These are phyloP conservation scores for Cyclopterus lumpus DNA, from an alignment of 2,797 vertebrate genomes.

Conservation along the genomic window DNA sequence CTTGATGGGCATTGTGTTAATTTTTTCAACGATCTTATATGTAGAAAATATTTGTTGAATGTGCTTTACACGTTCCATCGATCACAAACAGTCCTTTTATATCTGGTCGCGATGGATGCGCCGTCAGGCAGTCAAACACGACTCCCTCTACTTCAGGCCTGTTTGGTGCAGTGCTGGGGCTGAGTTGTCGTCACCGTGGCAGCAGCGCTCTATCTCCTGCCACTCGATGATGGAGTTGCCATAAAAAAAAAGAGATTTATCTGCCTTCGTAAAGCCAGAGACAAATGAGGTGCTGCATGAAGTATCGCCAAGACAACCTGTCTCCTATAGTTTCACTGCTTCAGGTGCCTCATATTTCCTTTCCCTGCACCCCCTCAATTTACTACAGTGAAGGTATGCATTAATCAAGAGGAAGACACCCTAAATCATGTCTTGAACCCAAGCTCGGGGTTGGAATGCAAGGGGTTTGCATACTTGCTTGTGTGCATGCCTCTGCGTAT, in stretches of 20 bases:
- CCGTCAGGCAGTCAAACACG: conserved; percentile 67
- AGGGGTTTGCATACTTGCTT: conserved; percentile 52
- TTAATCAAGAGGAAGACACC: conserved; percentile 72
- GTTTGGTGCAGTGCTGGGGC: conserved; percentile 64
- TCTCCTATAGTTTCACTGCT: conserved; percentile 65
- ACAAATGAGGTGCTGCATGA: conserved; percentile 72
- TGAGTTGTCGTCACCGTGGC: conserved; percentile 66
- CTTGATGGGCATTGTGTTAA: background rate
- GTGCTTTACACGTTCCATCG: conserved; percentile 54
- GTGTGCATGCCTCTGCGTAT: conserved; percentile 44
- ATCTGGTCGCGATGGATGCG: conserved; percentile 69
- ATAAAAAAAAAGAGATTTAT: conserved; percentile 80
- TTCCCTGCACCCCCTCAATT: conserved; percentile 59
- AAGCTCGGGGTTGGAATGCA: conserved; percentile 74
- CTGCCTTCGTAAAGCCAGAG: conserved; percentile 74
- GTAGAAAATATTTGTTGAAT: conserved; percentile 26
- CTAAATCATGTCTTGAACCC: conserved; percentile 71
- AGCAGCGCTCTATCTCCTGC: conserved; percentile 73
- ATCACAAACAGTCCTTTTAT: conserved; percentile 64
- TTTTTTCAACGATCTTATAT: background rate
- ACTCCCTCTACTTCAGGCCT: conserved; percentile 59
- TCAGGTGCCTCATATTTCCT: conserved; percentile 76
- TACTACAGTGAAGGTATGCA: conserved; percentile 70
- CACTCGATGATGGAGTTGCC: conserved; percentile 74
- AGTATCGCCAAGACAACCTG: conserved; percentile 51